phyloP scores from a whole-genome alignment of 2,797 vertebrate species.

The Morelia viridis region DNA sequence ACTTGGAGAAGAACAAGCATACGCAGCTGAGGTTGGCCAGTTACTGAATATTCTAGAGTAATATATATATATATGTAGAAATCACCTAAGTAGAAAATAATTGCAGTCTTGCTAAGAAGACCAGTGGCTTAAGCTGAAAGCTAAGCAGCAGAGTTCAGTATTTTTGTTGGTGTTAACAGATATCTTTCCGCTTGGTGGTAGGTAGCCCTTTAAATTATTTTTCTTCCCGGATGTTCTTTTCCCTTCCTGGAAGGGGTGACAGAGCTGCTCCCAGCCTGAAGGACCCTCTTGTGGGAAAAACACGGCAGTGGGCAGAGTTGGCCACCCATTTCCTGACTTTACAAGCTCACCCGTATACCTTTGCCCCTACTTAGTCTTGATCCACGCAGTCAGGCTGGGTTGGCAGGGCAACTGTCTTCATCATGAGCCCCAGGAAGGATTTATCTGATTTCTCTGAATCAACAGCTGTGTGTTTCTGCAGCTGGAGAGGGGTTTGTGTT shows the following conservation, averaged over 20 bases:
- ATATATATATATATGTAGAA: constrained; percentile 38
- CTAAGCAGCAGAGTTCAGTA: constrained; percentile 45
- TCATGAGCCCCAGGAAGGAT: constrained; percentile 29
- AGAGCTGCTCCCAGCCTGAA: neutral
- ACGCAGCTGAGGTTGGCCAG: constrained; percentile 61
- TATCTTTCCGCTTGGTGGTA: constrained; percentile 25
- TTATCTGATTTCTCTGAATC: neutral
- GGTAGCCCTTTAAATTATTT: neutral
- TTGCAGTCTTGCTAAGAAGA: constrained; percentile 36
- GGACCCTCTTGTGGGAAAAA: neutral
- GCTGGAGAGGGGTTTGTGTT: constrained; percentile 19
- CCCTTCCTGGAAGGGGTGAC: constrained; percentile 1
- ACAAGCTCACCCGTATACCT: neutral
- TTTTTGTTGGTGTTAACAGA: constrained; percentile 15
- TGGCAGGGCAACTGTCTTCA: neutral
- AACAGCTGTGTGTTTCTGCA: neutral
- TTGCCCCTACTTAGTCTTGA: neutral
- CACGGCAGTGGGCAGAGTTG: neutral
- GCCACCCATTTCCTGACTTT: constrained; percentile 28
- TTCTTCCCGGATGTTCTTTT: constrained; percentile 10
- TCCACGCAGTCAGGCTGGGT: neutral
- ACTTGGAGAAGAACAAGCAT: constrained; percentile 20
- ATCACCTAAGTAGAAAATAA: constrained; percentile 6
- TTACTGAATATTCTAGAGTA: constrained; percentile 62
- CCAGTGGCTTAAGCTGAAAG: constrained; percentile 35